These are phyloP conservation scores for Corvus moneduloides DNA, from an alignment of 2,113 vertebrate species.

Conservation along the genomic window DNA sequence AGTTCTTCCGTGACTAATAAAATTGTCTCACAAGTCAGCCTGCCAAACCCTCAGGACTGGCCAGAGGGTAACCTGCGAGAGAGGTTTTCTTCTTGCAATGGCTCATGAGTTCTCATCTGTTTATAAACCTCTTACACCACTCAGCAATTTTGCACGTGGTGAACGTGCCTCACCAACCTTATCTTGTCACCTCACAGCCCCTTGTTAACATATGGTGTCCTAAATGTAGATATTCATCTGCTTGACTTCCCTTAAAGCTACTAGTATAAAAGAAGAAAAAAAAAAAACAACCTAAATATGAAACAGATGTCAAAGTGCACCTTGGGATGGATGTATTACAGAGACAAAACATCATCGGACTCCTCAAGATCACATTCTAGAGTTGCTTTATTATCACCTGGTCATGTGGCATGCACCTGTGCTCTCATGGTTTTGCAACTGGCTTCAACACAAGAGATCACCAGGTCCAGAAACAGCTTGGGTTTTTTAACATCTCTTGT, in stretches of 20 bases:
- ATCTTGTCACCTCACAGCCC: conserved; percentile 29
- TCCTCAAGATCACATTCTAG: conserved; percentile 52
- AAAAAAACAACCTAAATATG: neutral
- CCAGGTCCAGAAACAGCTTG: conserved; percentile 44
- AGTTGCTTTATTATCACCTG: conserved; percentile 61
- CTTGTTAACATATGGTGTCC: conserved; percentile 61
- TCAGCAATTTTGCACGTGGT: neutral
- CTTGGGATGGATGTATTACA: conserved; percentile 55
- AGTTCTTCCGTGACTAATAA: neutral
- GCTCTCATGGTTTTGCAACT: conserved; percentile 27
- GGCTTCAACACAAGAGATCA: conserved; percentile 22
- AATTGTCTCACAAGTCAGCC: neutral
- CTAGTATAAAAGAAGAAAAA: conserved; percentile 19
- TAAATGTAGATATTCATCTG: conserved; percentile 64
- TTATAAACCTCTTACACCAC: neutral
- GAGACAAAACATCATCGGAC: conserved; percentile 28
- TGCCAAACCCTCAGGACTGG: neutral
- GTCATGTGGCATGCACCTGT: conserved; percentile 75
- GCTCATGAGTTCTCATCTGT: neutral
- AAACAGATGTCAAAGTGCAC: conserved; percentile 62
- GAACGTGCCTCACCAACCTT: neutral
- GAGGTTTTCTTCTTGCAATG: neutral
- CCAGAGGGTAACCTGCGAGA: neutral
- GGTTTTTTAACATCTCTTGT: conserved; percentile 27
- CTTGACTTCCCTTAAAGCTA: conserved; percentile 62